These are phyloP conservation scores for Danio rerio DNA, from an alignment of 2,113 vertebrate species.

Conservation along the genomic window DNA sequence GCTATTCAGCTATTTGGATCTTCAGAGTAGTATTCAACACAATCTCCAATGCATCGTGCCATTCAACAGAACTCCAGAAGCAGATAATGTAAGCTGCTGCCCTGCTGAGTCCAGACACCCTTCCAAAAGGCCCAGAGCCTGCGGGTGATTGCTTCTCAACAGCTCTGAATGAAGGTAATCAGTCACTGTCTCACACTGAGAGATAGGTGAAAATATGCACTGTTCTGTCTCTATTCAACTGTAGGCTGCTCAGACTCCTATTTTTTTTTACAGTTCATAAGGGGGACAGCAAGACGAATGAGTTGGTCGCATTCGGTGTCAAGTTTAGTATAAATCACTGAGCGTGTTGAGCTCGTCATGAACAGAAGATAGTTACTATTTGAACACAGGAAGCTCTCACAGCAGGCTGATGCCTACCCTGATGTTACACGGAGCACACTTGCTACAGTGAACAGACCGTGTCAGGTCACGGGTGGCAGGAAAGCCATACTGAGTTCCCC, in stretches of 20 bases:
- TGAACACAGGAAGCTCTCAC: slow-evolving; percentile 13
- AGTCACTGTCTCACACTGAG: slow-evolving; percentile 34
- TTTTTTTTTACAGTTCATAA: slow-evolving; percentile 54
- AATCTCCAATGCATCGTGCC: neutral
- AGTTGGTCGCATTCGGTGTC: slow-evolving; percentile 48
- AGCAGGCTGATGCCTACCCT: neutral
- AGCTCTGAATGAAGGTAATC: slow-evolving; percentile 43
- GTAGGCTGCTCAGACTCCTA: neutral
- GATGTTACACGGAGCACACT: neutral
- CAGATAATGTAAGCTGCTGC: slow-evolving; percentile 15
- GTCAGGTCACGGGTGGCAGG: no score
- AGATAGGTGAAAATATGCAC: slow-evolving; percentile 36
- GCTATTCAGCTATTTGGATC: neutral
- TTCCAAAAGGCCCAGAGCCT: slow-evolving; percentile 18
- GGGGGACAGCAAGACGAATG: slow-evolving; percentile 56
- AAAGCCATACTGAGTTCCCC: no score
- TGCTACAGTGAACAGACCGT: neutral
- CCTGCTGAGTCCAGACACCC: slow-evolving; percentile 20
- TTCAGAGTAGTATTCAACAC: neutral
- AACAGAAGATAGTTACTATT: slow-evolving; percentile 46
- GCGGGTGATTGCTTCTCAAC: slow-evolving; percentile 17
- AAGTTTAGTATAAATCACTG: slow-evolving; percentile 49
- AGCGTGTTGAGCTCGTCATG: slow-evolving; percentile 45
- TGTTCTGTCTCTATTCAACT: slow-evolving; percentile 3
- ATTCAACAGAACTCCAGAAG: slow-evolving; percentile 18